Percentiles rank a stretch among this genome's conserved stretches.
Conservation (phyloP, 2,113 vertebrate species). For the Plotosus lineatus region DNA sequence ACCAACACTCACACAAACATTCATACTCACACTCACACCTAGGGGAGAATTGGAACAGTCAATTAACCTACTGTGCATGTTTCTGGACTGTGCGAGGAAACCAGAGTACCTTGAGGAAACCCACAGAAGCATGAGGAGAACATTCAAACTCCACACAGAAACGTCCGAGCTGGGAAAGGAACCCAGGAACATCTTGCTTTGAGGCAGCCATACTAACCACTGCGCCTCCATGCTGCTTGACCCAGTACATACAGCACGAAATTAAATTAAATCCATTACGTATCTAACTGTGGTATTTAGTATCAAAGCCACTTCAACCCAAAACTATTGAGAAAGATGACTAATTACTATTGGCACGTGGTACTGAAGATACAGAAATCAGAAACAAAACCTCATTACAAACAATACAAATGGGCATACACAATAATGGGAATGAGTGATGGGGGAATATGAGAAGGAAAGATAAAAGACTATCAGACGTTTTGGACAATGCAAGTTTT, state of each 20-base stretch:
- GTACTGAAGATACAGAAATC: neutral
- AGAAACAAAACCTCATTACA: neutral
- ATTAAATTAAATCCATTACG: neutral
- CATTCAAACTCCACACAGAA: too few relatives aligned
- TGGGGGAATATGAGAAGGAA: neutral
- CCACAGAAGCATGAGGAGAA: too few relatives aligned
- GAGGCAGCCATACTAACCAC: too few relatives aligned
- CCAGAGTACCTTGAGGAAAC: too few relatives aligned
- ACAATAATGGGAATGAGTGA: conserved; percentile 38
- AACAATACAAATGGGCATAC: neutral
- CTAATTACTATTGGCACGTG: neutral
- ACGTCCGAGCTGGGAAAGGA: too few relatives aligned
- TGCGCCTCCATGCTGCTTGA: too few relatives aligned
- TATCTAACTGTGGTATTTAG: neutral
- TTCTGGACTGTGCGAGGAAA: too few relatives aligned
- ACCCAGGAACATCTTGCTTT: too few relatives aligned
- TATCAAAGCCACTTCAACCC: neutral
- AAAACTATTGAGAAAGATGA: neutral
- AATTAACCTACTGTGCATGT: too few relatives aligned
- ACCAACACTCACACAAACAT: too few relatives aligned
- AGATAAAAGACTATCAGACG: conserved; percentile 14
- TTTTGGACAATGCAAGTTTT: conserved; percentile 34
- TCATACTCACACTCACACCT: too few relatives aligned
- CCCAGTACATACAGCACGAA: neutral
- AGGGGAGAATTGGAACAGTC: too few relatives aligned